Evolutionary conservation across 2,797 vertebrate genomes (phyloP).

Genomic region (Eulemur mongoz): DNA sequence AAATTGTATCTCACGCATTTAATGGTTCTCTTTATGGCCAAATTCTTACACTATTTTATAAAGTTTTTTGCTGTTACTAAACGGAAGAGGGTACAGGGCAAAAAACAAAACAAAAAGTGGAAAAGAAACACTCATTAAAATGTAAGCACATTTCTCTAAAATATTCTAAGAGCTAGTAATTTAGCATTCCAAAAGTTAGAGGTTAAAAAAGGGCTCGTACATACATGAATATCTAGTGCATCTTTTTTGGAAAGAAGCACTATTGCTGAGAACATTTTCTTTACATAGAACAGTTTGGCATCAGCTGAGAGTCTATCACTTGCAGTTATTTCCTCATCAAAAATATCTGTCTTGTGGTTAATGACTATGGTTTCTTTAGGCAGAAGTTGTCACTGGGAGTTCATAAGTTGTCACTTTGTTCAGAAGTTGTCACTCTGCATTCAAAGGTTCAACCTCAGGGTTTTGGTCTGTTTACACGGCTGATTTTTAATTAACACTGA

Average conservation of each 20-base stretch:
- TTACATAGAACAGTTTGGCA: neutral
- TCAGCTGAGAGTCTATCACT: neutral
- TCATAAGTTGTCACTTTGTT: neutral
- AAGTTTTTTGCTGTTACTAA: neutral
- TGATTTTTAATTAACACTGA: conserved; percentile 39
- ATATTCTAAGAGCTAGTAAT: neutral
- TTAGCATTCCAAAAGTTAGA: neutral
- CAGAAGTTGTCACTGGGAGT: neutral
- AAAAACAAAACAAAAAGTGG: neutral
- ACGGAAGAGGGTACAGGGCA: neutral
- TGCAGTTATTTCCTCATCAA: conserved; percentile 9
- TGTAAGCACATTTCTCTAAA: neutral
- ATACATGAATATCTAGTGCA: neutral
- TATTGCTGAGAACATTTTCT: neutral
- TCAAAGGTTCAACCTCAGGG: neutral
- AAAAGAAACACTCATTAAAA: neutral
- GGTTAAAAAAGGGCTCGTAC: neutral
- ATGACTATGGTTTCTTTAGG: neutral
- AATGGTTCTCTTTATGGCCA: neutral
- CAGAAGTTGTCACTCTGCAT: neutral
- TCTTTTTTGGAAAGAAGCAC: neutral
- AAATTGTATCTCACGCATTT: neutral
- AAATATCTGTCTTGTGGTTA: neutral
- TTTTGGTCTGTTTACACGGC: neutral
- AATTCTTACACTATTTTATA: conserved; percentile 36